phyloP scores from a whole-genome alignment of 2,113 vertebrate species.

The Semnornis frantzii region DNA sequence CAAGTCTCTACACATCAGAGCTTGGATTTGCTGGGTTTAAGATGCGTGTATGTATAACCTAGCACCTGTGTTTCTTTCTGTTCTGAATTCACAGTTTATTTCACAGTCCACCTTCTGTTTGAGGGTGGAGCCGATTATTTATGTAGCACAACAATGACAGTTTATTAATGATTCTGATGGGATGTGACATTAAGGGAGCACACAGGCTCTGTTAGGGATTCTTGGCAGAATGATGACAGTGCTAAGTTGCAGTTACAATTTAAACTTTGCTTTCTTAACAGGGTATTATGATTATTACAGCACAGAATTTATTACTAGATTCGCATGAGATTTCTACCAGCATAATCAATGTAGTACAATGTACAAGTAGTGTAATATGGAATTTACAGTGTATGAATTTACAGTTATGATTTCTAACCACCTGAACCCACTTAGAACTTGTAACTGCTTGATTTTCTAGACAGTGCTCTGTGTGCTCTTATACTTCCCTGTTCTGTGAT shows the following conservation, averaged over 20 bases:
- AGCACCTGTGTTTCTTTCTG: neutral
- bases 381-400: neutral
- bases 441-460: neutral
- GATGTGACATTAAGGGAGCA: neutral
- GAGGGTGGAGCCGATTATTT: neutral
- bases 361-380: neutral
- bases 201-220: neutral
- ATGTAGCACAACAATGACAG: neutral
- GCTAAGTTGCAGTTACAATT: neutral
- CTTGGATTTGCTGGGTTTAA: slow-evolving; percentile 9
- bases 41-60: neutral
- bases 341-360: neutral
- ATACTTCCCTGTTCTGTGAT: neutral
- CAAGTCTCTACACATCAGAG: neutral
- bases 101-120: neutral
- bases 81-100: neutral
- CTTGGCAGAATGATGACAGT: neutral
- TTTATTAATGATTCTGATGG: neutral
- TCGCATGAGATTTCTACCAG: neutral
- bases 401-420: neutral
- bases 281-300: neutral
- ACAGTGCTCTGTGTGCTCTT: neutral
- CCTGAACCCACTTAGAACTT: neutral
- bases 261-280: neutral
- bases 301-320: neutral